Base-by-base conservation (phyloP, 2,888 invertebrate genomes). In the Nomada fucata region DNA sequence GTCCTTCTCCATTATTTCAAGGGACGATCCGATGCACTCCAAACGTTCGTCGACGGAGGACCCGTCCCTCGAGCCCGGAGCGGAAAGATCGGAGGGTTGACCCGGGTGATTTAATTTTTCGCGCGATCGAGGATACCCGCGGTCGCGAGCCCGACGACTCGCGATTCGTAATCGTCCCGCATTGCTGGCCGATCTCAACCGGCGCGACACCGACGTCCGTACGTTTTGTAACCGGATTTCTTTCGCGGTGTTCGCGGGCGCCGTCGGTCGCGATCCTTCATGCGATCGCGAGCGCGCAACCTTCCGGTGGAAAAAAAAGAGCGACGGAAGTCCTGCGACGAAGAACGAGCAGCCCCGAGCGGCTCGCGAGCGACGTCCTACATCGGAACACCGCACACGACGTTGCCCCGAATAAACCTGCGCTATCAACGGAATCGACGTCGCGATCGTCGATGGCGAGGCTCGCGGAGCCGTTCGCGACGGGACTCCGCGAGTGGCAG, bases 401-500 rank as follows among this genome's bases (percentile, higher is more conserved):
- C 64, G 67, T 80, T 59, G 57, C 57, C 47, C 50, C 15, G 26
- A 7, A 2, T 44, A 20, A 47, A 57, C 57, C 11, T 13, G 36
- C 29, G 50, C n/a, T 29, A 55, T 61, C 67, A 13, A 20, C 42
- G 53, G 15, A 47, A 57, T 68, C n/a, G 74, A 60, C 18, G 36
- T 42, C 42, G 50, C 20, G 20, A 53, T 20, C 57, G 23, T 57
- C 57, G 57, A 57, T 23, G 11, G 57, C 20, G 23, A 26, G 13
- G 26, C 57, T 47, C 47, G 0, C 15, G 47, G 53, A 52, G 15
- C 47, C n/a, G 26, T 11, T 15, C 29, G 26, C 20, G 57, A 36
- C 42, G n/a, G 42, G 64, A 57, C 73, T 79, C 69, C 78, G 69
- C 55, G 72, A 55, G 67, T 71, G 89, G 89, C 89, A 91, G 89